Evolutionary conservation across 2,797 vertebrate species (phyloP).

Genomic region (Thalassophryne amazonica): DNA sequence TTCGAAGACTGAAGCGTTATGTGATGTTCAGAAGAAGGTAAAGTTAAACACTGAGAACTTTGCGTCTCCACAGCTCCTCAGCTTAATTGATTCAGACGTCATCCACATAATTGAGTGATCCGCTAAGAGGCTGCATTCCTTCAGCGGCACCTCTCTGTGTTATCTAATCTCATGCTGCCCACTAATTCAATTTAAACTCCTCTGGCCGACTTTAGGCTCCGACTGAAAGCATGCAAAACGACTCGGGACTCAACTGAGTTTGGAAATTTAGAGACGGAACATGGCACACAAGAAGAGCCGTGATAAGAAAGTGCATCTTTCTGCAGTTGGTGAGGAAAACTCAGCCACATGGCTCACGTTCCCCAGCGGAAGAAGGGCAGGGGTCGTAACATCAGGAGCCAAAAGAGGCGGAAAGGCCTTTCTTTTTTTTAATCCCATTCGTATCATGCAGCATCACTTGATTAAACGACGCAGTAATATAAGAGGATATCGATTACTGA

Average conservation of each 20-base stretch:
- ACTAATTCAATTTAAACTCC: constrained; percentile 47
- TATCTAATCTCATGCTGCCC: constrained; percentile 48
- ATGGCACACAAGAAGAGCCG: constrained; percentile 6
- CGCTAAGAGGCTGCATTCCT: constrained; percentile 40
- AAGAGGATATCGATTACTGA: not conserved
- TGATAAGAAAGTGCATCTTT: constrained; percentile 22
- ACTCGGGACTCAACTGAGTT: not conserved
- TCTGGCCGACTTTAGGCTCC: constrained; percentile 10
- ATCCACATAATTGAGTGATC: constrained; percentile 56
- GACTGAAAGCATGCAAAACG: constrained; percentile 23
- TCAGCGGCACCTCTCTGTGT: constrained; percentile 32
- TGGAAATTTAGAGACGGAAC: constrained; percentile 9
- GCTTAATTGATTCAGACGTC: constrained; percentile 50
- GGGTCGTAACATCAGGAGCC: too few species aligned
- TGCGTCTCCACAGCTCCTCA: constrained; percentile 20
- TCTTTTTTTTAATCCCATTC: too few species aligned
- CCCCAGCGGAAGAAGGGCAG: too few species aligned
- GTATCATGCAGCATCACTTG: too few species aligned
- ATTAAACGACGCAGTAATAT: not conserved
- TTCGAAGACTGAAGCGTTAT: not conserved
- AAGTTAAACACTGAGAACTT: too few species aligned
- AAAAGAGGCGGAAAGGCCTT: not conserved
- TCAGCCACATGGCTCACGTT: too few species aligned
- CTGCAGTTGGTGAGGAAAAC: too few species aligned
- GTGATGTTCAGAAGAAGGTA: not conserved